Percentiles rank a stretch among this genome's conserved stretches.
Conservation (phyloP, 37 sponge, comb jelly and placozoan genomes). For the Mnemiopsis leidyi region DNA sequence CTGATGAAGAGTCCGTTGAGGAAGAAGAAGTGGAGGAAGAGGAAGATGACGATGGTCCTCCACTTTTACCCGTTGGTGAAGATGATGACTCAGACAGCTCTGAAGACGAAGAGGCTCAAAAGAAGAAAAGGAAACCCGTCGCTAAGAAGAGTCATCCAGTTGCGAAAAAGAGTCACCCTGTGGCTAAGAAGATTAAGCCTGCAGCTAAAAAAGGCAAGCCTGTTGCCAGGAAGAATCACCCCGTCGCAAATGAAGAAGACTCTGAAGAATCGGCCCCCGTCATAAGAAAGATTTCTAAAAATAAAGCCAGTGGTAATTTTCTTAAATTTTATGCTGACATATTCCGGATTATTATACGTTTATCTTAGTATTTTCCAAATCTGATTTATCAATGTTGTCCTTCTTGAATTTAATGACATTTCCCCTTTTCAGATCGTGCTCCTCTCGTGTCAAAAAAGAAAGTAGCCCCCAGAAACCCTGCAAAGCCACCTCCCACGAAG, state of each 20-base stretch:
- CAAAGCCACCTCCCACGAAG: not conserved
- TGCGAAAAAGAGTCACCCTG: not conserved
- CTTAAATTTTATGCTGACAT: too few species aligned
- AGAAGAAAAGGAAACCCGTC: not conserved
- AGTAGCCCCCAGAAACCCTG: constrained; percentile 29
- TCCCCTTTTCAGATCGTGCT: not conserved
- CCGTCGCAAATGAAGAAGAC: not conserved
- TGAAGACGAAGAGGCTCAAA: not conserved
- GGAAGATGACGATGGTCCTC: not conserved
- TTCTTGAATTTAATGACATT: too few species aligned
- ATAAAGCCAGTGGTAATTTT: not conserved
- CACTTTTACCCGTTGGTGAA: not conserved
- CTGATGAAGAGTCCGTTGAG: not conserved
- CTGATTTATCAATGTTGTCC: too few species aligned
- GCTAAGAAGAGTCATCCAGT: not conserved
- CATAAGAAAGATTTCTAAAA: not conserved
- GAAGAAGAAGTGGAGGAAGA: not conserved
- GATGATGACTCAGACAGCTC: not conserved
- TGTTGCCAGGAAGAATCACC: not conserved
- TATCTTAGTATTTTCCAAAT: too few species aligned
- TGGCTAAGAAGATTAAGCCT: not conserved
- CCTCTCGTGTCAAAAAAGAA: constrained; percentile 14
- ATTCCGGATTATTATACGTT: too few species aligned
- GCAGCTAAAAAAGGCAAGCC: not conserved
- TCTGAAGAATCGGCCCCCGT: not conserved